phyloP scores from a whole-genome alignment of 2,113 vertebrate species.

The Mesocricetus auratus region DNA sequence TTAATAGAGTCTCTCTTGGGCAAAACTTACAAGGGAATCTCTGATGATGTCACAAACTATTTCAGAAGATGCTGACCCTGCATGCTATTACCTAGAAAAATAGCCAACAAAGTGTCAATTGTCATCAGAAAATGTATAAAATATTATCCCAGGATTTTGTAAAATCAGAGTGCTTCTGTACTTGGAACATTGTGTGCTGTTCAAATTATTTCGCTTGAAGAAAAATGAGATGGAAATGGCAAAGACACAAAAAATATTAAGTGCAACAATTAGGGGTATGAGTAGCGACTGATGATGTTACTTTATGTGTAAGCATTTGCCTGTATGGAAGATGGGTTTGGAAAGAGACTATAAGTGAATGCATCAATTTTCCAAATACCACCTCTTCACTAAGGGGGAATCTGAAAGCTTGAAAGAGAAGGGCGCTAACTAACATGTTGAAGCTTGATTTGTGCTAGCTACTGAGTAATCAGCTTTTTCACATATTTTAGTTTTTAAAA shows the following conservation, averaged over 20 bases:
- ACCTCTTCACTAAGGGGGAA: neutral
- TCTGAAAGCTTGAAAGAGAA: neutral
- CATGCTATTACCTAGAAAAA: neutral
- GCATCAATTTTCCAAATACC: neutral
- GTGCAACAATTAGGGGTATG: neutral
- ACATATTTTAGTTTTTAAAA: slow-evolving; percentile 46
- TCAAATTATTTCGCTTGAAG: slow-evolving; percentile 29
- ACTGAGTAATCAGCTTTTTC: neutral
- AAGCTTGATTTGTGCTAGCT: neutral
- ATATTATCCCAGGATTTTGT: neutral
- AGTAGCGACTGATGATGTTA: neutral
- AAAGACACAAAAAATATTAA: neutral
- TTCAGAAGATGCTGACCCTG: slow-evolving; percentile 41
- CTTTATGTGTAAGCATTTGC: neutral
- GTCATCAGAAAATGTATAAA: slow-evolving; percentile 54
- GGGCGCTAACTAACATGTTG: neutral
- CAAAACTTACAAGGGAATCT: neutral
- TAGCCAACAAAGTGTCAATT: slow-evolving; percentile 2
- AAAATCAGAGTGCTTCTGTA: neutral
- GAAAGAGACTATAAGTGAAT: neutral
- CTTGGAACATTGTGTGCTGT: neutral
- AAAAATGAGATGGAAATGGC: slow-evolving; percentile 3
- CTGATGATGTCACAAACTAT: neutral
- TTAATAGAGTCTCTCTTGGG: neutral
- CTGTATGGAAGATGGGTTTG: neutral